Conservation (phyloP, 1,140 invertebrate species). For the Diprion similis region DNA sequence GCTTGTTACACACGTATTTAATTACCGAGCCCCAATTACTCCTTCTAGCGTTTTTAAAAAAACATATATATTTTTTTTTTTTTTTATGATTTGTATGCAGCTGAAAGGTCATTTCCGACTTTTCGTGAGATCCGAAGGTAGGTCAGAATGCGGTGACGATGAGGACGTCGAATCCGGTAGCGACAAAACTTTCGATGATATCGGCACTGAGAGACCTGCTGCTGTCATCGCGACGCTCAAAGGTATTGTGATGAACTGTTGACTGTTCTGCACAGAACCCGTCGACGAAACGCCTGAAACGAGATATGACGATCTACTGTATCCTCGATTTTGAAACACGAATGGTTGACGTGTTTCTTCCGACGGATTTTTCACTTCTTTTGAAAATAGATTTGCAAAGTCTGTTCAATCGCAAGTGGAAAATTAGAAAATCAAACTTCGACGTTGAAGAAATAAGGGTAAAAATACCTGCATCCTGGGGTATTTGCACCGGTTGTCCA, state of each 20-base stretch:
- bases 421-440: background rate
- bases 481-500: constrained; percentile 58
- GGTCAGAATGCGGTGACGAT: constrained; percentile 42
- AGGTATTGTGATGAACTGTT: constrained; percentile 58
- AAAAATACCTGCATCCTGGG: constrained; percentile 46
- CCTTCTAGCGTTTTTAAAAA: too few species aligned
- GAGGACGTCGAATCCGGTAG: constrained; percentile 43
- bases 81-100: too few species aligned
- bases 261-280: constrained; percentile 50
- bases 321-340: background rate
- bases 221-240: constrained; percentile 56
- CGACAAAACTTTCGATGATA: constrained; percentile 48
- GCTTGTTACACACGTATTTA: too few species aligned
- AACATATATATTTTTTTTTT: too few species aligned
- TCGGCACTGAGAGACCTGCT: constrained; percentile 51
- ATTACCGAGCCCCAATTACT: too few species aligned
- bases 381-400: constrained; percentile 10
- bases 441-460: background rate
- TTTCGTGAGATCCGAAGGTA: constrained; percentile 56
- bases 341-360: background rate
- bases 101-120: constrained; percentile 45
- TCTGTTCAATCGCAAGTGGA: background rate
- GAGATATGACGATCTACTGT: constrained; percentile 32
- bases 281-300: constrained; percentile 40
- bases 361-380: background rate